Base-by-base conservation (phyloP, 2,113 vertebrate genomes). In the Nicator chloris region DNA sequence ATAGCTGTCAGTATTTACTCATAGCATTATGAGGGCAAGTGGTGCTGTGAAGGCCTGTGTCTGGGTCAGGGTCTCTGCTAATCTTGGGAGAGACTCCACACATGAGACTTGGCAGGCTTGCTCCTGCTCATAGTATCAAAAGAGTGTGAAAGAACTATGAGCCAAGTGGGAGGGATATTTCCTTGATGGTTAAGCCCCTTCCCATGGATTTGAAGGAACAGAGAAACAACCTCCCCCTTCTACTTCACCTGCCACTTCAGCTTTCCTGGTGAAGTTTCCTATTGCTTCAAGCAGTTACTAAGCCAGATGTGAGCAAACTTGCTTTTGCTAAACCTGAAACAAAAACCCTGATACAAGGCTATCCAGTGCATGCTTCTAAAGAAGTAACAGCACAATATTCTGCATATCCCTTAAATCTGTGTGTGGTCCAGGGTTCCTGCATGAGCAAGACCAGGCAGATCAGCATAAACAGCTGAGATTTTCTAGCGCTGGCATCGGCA, bases 131-230 rank as follows among this genome's bases (percentile, higher is more conserved):
- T 13, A 28, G 7, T 11, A 37, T 49, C 51, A 33, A n/a, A 75
- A 66, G 15, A 81, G 23, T 0, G 0, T 16, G 45, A 61, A 89
- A 68, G 24, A 49, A 7, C 16, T 22, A 3, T 13, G 33, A 80
- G 27, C 39, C 57, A 65, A 53, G 42, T 69, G 9, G n/a, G 12
- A 44, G 5, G 39, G 19, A 9, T 61, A 13, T 45, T 72, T 57
- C 30, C 24, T 13, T 76, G 12, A 30, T 28, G 30, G 4, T 28
- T 49, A 49, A 49, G 20, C 10, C 26, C 72, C 35, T 68, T 61
- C 23, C 33, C 7, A 20, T 40, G 39, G 33, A 66, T 85, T 40
- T 28, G 49, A 88, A 73, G 40, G 56, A 83, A 31, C 15, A 57
- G 71, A 65, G 56, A 35, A 70, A 31, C 30, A 77, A 39, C 17